Base-by-base conservation (phyloP, 2,797 vertebrate species). In the Phaenicophaeus curvirostris region DNA sequence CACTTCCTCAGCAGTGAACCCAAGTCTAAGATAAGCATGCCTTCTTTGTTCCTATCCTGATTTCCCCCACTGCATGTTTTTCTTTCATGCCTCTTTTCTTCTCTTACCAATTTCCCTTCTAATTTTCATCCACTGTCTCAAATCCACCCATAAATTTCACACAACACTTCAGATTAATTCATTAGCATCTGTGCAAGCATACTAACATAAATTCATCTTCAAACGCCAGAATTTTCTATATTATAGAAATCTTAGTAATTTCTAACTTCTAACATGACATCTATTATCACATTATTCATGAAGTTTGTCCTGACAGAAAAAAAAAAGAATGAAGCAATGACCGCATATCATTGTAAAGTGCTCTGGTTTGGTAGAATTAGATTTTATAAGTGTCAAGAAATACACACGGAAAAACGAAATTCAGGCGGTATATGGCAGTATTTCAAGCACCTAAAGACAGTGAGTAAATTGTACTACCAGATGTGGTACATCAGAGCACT, bases 101-200 rank as follows among this genome's bases (percentile, higher is more conserved):
- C 74, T 73, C 75, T 11, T 84, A 96, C 23, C 31, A 46, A 54
- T 92, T 91, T 90, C 69, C 53, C 63, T 90, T 91, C 71, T 87
- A 84, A 93, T 81, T 97, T 96, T 91, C 92, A 80, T 55, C 85
- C 69, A 88, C 93, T 79, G 57, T 93, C 88, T 92, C 23, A 55
- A 91, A 87, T 44, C 68, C 85, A 95, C 93, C 92, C 94, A 89
- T 37, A 95, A 84, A 95, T 72, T 95, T 91, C 72, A 74, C 85
- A 94, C 17, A 42, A 75, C 31, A 80, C 51, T 97, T 85, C 59
- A 90, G 11, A 48, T 95, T 95, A 95, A 95, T 96, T 97, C 67
- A 87, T 97, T 95, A 96, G 61, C 68, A 90, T 91, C 67, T 80
- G 5, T 83, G 5, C 51, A 95, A 95, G 59, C 58, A 18, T 24